Base-by-base conservation (phyloP, 1,140 invertebrate species). In the Daktulosphaira vitifoliae region DNA sequence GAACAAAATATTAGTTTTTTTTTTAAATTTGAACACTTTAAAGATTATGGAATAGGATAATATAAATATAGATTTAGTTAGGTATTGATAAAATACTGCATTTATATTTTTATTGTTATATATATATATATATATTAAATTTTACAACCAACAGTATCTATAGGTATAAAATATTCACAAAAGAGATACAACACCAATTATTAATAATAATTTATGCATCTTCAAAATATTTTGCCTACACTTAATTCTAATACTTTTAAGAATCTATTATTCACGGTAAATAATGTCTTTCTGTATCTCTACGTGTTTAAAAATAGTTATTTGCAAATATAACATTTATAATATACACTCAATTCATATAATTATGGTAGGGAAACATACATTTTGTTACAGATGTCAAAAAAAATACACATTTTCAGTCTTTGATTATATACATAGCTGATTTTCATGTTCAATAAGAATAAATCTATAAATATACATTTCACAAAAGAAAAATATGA, bases 91-190 rank as follows among this genome's bases (percentile, higher is more conserved):
- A n/a, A n/a, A n/a, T n/a, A n/a, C n/a, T n/a, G n/a, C n/a, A n/a
- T n/a, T n/a, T n/a, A n/a, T n/a, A n/a, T n/a, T n/a, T n/a, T n/a
- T n/a, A n/a, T n/a, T n/a, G n/a, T n/a, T n/a, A n/a, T n/a, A n/a
- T n/a, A n/a, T n/a, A n/a, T n/a, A n/a, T n/a, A n/a, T n/a, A n/a
- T n/a, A n/a, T n/a, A n/a, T n/a, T n/a, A n/a, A n/a, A n/a, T n/a
- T n/a, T n/a, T 59, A 59, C 54, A 59, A 59, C 54, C 38, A 59
- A 44, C 54, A 59, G 54, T 59, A 44, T 44, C 23, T 44, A 37
- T 59, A 59, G 25, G 26, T n/a, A n/a, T n/a, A n/a, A n/a, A n/a
- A n/a, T n/a, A n/a, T n/a, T n/a, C n/a, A n/a, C n/a, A n/a, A n/a
- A n/a, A n/a, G n/a, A n/a, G n/a, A n/a, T n/a, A n/a, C n/a, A n/a